Percentiles rank a stretch among this genome's conserved stretches.
phyloP scores from a whole-genome alignment of 2,113 vertebrate genomes.

The Arvicanthis niloticus region DNA sequence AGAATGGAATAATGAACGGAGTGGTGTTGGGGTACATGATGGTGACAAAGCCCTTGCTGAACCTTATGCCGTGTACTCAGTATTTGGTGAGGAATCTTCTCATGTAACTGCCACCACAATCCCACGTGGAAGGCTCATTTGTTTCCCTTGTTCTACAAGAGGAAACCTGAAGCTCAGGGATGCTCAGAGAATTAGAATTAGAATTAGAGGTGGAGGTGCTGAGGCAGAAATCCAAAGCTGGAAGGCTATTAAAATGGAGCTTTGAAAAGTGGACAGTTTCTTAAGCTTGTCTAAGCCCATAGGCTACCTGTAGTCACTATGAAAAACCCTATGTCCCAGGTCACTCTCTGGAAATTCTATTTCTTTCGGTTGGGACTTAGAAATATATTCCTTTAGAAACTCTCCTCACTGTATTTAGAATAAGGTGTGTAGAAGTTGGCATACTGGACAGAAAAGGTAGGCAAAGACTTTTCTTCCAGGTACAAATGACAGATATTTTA shows the following conservation, averaged over 20 bases:
- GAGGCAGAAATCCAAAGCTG: background rate
- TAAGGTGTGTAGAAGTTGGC: background rate
- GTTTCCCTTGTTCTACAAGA: background rate
- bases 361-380: background rate
- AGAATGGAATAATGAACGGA: too few species aligned
- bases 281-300: background rate
- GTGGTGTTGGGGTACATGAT: too few species aligned
- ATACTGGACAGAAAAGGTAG: background rate
- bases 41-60: background rate
- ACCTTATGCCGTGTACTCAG: too few species aligned
- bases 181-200: background rate
- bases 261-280: background rate
- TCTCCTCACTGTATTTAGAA: background rate
- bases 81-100: background rate
- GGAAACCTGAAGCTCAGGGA: background rate
- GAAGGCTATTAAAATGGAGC: background rate
- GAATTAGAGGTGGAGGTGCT: background rate
- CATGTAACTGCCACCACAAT: background rate
- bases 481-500: background rate
- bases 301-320: background rate
- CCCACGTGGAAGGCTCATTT: background rate
- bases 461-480: background rate
- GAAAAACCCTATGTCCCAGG: background rate
- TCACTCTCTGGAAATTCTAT: background rate
- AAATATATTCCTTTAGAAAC: background rate